Base-by-base conservation (phyloP, 2,113 vertebrate genomes). In the Ciconia stormi region DNA sequence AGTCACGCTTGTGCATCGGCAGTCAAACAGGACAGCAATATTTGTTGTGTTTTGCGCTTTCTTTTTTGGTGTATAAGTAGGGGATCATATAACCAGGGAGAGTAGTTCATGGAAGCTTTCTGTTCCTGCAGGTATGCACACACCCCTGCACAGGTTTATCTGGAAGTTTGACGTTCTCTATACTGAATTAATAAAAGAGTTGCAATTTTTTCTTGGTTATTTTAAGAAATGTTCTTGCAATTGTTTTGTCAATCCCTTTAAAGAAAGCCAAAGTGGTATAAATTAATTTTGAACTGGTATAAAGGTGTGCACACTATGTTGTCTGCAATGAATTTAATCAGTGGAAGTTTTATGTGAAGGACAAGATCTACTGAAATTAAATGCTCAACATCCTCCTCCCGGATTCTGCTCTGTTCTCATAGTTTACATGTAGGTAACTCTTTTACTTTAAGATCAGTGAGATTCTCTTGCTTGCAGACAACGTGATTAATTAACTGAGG, bases 1-100 rank as follows among this genome's bases (percentile, higher is more conserved):
- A 18, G 15, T 56, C 76, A 50, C 0, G 0, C 47, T 55, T 44
- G n/a, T 26, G 15, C 1, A 1, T 32, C 4, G 2, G 40, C 55
- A 50, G 21, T 56, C 69, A 47, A 67, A 77, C 32, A 55, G 65
- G 56, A 59, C 34, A 38, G 49, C n/a, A 18, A 23, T 30, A 19
- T 55, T 77, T 83, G 21, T 29, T n/a, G 42, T n/a, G 19, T 55
- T 82, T 84, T 34, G 10, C 20, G 59, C 19, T 65, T 83, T 29
- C 1, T 56, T 79, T 58, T 82, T 62, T 69, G 6, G 8, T 13
- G 36, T 26, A 2, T 63, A 63, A 76, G 8, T 14, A 62, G 25
- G 6, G 25, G 25, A 25, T 70, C 17, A 13, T 67, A 61, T 36
- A 27, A 69, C 30, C 2, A 55, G 61, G n/a, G 49, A 66, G 89